Conservation (phyloP, 1,140 invertebrate genomes). For the Oedothorax gibbosus region DNA sequence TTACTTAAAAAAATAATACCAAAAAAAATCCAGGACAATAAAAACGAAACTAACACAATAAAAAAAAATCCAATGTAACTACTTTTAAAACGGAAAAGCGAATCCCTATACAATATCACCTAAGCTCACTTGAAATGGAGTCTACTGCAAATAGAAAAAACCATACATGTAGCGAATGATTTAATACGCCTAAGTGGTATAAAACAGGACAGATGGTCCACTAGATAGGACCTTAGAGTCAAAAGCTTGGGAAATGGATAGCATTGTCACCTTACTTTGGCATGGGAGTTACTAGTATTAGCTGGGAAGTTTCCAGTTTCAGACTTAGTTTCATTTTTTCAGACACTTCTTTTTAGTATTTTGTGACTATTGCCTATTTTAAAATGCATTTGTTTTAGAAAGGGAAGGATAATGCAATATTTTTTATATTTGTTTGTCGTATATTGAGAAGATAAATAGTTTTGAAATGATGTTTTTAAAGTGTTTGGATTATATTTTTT, state of each 20-base stretch:
- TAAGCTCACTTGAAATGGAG: too few relatives aligned
- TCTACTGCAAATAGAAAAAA: too few relatives aligned
- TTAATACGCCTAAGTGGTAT: background rate
- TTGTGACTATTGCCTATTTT: background rate
- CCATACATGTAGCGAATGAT: background rate
- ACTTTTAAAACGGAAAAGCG: background rate
- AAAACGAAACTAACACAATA: background rate
- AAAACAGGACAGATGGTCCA: conserved; percentile 13
- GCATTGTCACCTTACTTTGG: conserved; percentile 25
- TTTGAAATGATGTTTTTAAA: too few relatives aligned
- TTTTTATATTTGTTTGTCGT: too few relatives aligned
- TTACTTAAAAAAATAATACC: too few relatives aligned
- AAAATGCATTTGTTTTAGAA: too few relatives aligned
- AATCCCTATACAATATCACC: too few relatives aligned
- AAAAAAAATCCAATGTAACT: background rate
- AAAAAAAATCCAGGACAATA: background rate
- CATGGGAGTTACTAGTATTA: conserved; percentile 36
- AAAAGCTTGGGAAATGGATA: conserved; percentile 43
- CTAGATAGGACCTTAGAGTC: background rate
- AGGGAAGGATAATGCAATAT: too few relatives aligned
- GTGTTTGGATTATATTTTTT: too few relatives aligned
- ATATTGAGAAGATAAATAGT: too few relatives aligned
- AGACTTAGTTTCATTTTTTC: background rate
- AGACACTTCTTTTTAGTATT: background rate
- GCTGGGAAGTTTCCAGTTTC: conserved; percentile 30